A percentile compares a stretch with the other conserved stretches of the same genome.
Evolutionary conservation across 2,113 vertebrate genomes (phyloP).

Genomic region (Muscicapa adusta): DNA sequence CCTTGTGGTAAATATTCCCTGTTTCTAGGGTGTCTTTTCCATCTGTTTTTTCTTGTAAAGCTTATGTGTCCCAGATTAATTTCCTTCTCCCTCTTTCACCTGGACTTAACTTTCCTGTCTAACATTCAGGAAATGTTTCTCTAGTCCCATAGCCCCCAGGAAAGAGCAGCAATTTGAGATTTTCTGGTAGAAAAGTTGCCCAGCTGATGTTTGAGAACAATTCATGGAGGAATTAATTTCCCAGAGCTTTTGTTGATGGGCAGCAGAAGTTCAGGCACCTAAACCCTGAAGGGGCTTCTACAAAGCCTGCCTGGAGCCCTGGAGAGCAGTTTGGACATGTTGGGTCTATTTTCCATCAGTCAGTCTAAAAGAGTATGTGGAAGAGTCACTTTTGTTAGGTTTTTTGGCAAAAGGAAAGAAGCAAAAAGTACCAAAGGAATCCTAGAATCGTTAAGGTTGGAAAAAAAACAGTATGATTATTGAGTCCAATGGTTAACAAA

Average conservation of each 20-base stretch:
- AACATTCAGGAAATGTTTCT: neutral
- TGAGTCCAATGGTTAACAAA: neutral
- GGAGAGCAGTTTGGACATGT: neutral
- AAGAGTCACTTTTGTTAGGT: neutral
- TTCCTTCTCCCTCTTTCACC: neutral
- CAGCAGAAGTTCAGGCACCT: neutral
- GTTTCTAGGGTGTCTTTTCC: neutral
- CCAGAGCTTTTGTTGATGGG: neutral
- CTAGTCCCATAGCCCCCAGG: neutral
- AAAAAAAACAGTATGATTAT: fast-evolving
- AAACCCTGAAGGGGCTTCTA: neutral
- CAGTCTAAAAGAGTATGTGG: neutral
- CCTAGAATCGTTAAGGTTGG: neutral
- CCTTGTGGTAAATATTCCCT: neutral
- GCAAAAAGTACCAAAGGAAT: neutral
- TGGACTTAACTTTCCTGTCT: neutral
- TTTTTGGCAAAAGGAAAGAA: neutral
- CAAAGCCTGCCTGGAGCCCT: neutral
- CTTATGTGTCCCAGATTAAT: neutral
- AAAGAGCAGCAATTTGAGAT: neutral
- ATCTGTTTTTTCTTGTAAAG: conserved; percentile 8
- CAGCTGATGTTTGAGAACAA: neutral
- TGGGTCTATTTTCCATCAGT: neutral
- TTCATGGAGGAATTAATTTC: neutral
- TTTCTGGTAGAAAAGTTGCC: neutral